These are phyloP conservation scores for Barnardius zonarius DNA, from an alignment of 2,113 vertebrate species.

Conservation along the genomic window DNA sequence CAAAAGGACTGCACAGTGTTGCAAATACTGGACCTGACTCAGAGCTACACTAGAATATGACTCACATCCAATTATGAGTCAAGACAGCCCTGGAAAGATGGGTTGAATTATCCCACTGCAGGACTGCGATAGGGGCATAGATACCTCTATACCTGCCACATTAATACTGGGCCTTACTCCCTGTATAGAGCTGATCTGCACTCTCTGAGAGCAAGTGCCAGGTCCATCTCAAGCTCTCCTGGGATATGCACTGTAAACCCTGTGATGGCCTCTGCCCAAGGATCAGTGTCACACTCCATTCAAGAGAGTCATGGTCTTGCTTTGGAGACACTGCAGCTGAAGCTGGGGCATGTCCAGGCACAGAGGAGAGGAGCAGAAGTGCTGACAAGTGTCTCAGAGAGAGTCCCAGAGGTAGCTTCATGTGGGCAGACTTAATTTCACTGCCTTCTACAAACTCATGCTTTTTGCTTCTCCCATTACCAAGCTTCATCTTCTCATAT, in stretches of 20 bases:
- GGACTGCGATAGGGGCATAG: neutral
- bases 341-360: neutral
- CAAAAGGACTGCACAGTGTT: conserved; percentile 53
- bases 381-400: neutral
- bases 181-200: neutral
- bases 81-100: conserved; percentile 32
- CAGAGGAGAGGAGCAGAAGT: neutral
- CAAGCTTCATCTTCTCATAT: neutral
- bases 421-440: neutral
- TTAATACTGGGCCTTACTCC: neutral
- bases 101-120: neutral
- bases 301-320: neutral
- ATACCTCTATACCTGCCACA: neutral
- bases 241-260: neutral
- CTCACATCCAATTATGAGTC: conserved; percentile 24
- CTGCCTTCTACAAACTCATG: neutral
- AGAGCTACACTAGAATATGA: conserved; percentile 44
- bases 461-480: neutral
- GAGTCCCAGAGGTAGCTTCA: neutral
- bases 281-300: neutral
- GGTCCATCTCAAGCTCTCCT: neutral
- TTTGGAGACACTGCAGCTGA: neutral
- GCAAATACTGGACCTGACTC: conserved; percentile 55
- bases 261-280: neutral
- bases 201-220: neutral